A percentile compares a stretch with the other conserved stretches of the same genome.
Evolutionary conservation across 2,113 vertebrate species (phyloP).

Genomic region (Pluvianellus socialis): DNA sequence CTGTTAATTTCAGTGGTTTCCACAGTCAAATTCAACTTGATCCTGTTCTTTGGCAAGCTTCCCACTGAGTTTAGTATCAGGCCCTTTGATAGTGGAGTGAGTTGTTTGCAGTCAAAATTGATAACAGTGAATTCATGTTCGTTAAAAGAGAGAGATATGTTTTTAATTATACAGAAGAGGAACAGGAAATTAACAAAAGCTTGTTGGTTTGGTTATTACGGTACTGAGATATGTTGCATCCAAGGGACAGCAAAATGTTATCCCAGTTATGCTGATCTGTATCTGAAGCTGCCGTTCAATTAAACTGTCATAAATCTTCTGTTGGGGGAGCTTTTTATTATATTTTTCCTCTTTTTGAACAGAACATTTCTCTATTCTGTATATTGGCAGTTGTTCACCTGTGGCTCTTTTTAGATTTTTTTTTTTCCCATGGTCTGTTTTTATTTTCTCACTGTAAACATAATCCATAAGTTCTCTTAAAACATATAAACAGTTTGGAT

Average conservation of each 20-base stretch:
- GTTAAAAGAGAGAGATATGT: neutral
- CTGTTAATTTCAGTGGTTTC: neutral
- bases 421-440: neutral
- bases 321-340: neutral
- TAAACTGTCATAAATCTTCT: neutral
- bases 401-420: fast-evolving
- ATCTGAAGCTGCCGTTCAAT: neutral
- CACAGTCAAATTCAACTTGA: neutral
- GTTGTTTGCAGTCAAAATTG: neutral
- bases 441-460: neutral
- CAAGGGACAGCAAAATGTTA: neutral
- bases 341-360: neutral
- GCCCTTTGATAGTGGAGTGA: neutral
- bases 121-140: neutral
- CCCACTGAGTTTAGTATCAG: neutral
- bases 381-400: neutral
- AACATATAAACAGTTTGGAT: neutral
- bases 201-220: neutral
- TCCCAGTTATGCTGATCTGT: neutral
- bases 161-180: conserved; percentile 41
- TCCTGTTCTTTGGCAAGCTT: neutral
- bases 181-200: conserved; percentile 57
- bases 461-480: neutral
- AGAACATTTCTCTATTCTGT: neutral
- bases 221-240: neutral